These are phyloP conservation scores for Euphydryas editha DNA, from an alignment of 2,888 invertebrate genomes.

Conservation along the genomic window DNA sequence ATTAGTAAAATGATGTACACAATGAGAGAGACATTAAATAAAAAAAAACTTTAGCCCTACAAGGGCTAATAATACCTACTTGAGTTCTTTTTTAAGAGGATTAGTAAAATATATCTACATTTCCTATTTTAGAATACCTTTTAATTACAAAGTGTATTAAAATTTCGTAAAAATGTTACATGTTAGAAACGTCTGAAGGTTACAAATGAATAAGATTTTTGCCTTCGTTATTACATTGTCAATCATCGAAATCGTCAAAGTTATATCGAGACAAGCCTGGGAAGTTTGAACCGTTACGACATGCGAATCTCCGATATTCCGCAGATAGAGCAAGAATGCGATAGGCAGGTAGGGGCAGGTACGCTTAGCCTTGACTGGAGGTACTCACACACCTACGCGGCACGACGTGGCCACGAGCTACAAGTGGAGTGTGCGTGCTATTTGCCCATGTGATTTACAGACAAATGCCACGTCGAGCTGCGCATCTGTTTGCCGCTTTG, in stretches of 20 bases:
- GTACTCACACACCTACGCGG: slow-evolving; percentile 40
- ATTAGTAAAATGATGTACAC: not conserved
- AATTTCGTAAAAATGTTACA: slow-evolving; percentile 27
- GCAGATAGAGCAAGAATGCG: slow-evolving; percentile 76
- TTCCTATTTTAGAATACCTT: not conserved
- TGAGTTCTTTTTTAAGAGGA: no score
- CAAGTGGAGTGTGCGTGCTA: slow-evolving; percentile 59
- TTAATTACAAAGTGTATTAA: slow-evolving; percentile 1
- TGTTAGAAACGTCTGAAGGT: slow-evolving; percentile 48
- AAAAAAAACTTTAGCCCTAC: no score
- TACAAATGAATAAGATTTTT: slow-evolving; percentile 55
- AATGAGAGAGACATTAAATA: no score
- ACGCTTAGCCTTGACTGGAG: slow-evolving; percentile 51
- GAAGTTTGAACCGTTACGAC: slow-evolving; percentile 65
- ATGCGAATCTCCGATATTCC: slow-evolving; percentile 65
- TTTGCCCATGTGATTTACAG: slow-evolving; percentile 80
- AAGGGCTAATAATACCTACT: no score
- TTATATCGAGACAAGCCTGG: slow-evolving; percentile 51
- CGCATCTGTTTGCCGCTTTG: slow-evolving; percentile 76
- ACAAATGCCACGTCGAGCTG: slow-evolving; percentile 70
- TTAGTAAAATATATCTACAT: no score
- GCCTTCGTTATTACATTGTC: slow-evolving; percentile 71
- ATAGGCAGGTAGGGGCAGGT: slow-evolving; percentile 73
- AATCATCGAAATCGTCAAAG: slow-evolving; percentile 44
- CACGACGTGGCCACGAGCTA: slow-evolving; percentile 36